Evolutionary conservation across 1,140 invertebrate genomes (phyloP).

Genomic region (Globodera rostochiensis): DNA sequence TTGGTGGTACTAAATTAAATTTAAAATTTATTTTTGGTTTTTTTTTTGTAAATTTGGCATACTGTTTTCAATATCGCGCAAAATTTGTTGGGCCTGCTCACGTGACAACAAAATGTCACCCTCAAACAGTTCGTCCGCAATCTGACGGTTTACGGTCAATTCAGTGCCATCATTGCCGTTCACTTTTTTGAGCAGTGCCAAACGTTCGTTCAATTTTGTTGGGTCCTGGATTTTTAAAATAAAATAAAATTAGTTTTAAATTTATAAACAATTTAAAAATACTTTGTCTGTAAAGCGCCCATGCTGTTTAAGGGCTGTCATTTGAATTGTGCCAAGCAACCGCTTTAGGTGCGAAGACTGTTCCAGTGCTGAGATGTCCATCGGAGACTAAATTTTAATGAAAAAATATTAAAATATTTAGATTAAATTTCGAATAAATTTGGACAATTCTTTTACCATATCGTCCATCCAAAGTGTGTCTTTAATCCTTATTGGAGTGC

Average conservation of each 20-base stretch:
- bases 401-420: too few relatives aligned
- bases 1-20: background rate
- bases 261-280: too few relatives aligned
- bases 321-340: too few relatives aligned
- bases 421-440: too few relatives aligned
- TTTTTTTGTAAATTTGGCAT: background rate
- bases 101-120: slow-evolving; percentile 60
- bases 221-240: background rate
- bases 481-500: background rate
- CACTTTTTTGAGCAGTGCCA: background rate
- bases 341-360: too few relatives aligned
- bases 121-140: slow-evolving; percentile 57
- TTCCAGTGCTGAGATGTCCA: too few relatives aligned
- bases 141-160: slow-evolving; percentile 51
- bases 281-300: too few relatives aligned
- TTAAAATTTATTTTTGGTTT: background rate
- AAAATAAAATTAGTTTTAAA: too few relatives aligned
- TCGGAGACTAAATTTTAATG: too few relatives aligned
- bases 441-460: background rate
- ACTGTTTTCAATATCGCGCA: slow-evolving; percentile 51
- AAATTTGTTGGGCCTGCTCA: slow-evolving; percentile 52
- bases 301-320: too few relatives aligned
- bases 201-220: background rate
- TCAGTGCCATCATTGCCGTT: background rate
- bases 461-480: background rate